Percentiles rank a stretch among this genome's conserved stretches.
Evolutionary conservation across 2,113 vertebrate genomes (phyloP).

Genomic region (Peromyscus maniculatus): DNA sequence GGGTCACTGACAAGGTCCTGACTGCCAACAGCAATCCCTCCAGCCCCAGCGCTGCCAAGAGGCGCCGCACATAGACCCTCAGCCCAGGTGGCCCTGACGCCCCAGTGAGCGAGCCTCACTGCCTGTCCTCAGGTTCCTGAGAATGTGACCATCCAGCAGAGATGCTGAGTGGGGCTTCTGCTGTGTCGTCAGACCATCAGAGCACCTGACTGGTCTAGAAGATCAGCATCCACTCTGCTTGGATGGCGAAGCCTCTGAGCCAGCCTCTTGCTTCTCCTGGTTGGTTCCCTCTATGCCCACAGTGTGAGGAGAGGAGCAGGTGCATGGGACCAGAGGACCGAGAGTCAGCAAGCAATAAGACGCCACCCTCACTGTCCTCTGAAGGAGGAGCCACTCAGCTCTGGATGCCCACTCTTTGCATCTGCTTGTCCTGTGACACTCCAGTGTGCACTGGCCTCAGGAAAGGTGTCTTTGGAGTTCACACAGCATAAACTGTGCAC

Average conservation of each 20-base stretch:
- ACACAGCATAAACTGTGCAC: background rate
- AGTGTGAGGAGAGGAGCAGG: background rate
- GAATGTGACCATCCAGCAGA: background rate
- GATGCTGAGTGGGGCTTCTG: background rate
- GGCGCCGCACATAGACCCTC: constrained; percentile 85
- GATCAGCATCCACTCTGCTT: background rate
- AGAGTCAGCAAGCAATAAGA: background rate
- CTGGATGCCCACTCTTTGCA: background rate
- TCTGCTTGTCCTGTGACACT: background rate
- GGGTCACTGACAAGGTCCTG: constrained; percentile 94
- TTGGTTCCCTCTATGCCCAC: background rate
- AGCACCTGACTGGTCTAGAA: background rate
- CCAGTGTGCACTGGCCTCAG: background rate
- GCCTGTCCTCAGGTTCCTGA: background rate
- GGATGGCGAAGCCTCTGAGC: background rate
- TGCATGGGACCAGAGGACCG: background rate
- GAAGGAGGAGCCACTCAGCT: constrained; percentile 7
- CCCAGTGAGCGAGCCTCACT: background rate
- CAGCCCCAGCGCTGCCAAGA: constrained; percentile 94
- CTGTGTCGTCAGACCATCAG: background rate
- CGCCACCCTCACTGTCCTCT: background rate
- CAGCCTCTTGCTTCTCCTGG: background rate
- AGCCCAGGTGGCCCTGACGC: background rate
- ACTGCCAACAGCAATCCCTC: constrained; percentile 95
- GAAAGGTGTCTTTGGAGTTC: background rate